Conservation (phyloP, 1,140 invertebrate genomes). For the Megalopta genalis region DNA sequence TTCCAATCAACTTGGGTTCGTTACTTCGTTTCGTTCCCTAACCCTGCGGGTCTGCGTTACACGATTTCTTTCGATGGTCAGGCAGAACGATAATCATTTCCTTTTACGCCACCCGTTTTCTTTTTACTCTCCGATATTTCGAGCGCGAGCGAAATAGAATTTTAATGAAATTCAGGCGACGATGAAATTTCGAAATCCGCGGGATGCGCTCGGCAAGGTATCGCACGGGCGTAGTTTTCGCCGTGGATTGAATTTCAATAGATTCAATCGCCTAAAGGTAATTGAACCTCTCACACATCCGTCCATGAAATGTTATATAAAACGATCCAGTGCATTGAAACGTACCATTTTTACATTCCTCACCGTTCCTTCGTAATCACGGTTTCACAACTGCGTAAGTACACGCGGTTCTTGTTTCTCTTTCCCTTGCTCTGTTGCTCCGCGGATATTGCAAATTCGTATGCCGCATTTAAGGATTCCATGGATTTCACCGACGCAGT, state of each 20-base stretch:
- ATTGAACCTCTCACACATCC: neutral
- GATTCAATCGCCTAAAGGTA: neutral
- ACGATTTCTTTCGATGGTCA: neutral
- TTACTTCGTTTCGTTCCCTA: neutral
- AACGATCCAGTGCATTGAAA: neutral
- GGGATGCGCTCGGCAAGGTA: neutral
- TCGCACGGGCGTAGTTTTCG: neutral
- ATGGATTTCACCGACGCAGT: too few relatives aligned
- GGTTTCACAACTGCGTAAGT: neutral
- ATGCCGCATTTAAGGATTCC: too few relatives aligned
- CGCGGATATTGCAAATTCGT: too few relatives aligned
- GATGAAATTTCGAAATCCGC: constrained; percentile 8
- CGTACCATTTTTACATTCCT: neutral
- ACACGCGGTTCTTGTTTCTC: too few relatives aligned
- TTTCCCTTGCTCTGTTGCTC: too few relatives aligned
- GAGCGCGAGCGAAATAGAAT: neutral
- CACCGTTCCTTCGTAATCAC: neutral
- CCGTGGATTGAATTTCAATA: neutral
- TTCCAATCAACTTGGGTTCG: constrained; percentile 7
- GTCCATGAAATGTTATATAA: neutral
- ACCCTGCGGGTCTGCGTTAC: neutral
- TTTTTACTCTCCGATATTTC: neutral
- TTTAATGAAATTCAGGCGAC: neutral
- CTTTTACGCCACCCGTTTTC: neutral
- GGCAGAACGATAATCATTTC: neutral